phyloP scores from a whole-genome alignment of 2,797 vertebrate genomes.

The Anguilla marmorata region DNA sequence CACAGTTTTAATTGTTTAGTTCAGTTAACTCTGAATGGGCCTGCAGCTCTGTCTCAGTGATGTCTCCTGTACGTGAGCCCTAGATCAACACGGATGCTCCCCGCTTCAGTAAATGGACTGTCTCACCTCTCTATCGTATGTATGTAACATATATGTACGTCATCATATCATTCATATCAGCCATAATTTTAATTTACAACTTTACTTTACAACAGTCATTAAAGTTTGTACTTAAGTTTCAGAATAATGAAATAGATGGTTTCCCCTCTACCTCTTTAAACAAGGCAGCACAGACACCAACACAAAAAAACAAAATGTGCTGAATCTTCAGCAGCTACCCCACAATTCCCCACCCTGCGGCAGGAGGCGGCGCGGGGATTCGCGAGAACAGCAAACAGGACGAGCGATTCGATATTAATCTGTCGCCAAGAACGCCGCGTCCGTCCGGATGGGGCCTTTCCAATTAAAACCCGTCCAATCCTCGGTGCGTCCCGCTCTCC shows the following conservation, averaged over 20 bases:
- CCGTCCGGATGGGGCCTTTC: constrained; percentile 2
- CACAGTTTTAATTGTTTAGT: neutral
- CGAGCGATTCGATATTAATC: constrained; percentile 34
- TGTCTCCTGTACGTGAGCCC: too few species aligned
- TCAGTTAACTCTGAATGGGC: neutral
- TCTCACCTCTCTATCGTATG: neutral
- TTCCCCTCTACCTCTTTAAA: neutral
- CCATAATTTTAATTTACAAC: neutral
- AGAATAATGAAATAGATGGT: neutral
- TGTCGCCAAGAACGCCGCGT: constrained; percentile 26
- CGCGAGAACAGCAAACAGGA: constrained; percentile 8
- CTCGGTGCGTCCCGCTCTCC: constrained; percentile 1
- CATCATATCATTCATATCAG: neutral
- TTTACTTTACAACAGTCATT: neutral
- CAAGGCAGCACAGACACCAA: neutral
- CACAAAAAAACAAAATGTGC: neutral
- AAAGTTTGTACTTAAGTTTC: neutral
- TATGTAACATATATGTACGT: too few species aligned
- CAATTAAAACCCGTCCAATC: neutral
- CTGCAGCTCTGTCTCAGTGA: too few species aligned
- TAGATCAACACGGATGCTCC: too few species aligned
- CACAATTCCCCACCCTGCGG: neutral
- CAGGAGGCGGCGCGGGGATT: neutral
- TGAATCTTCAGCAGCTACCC: neutral
- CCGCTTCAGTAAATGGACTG: neutral